Percentiles rank a stretch among this genome's conserved stretches.
Evolutionary conservation across 2,113 vertebrate species (phyloP).

Genomic region (Furnarius figulus): DNA sequence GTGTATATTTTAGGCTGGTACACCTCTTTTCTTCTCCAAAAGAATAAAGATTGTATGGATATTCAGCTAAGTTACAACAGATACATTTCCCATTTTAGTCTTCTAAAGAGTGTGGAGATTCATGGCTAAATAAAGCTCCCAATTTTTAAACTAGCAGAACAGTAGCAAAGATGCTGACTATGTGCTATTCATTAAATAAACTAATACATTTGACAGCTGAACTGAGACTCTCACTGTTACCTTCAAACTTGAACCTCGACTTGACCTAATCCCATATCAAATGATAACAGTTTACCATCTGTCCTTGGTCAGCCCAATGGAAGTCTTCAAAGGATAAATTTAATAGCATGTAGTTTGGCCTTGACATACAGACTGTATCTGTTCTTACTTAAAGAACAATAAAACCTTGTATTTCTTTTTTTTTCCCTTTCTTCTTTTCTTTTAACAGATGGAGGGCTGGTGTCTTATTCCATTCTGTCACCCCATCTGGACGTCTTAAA

Average conservation of each 20-base stretch:
- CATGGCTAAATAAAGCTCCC: conserved; percentile 16
- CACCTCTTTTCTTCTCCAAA: not conserved
- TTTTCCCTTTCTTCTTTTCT: conserved; percentile 34
- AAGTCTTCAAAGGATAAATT: conserved; percentile 78
- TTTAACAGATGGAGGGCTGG: conserved; percentile 83
- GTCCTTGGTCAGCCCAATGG: conserved; percentile 72
- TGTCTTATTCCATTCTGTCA: conserved; percentile 78
- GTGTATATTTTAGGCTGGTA: not conserved
- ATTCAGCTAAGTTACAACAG: not conserved
- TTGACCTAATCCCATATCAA: conserved; percentile 80
- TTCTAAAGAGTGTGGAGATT: not conserved
- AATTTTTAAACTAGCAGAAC: conserved; percentile 33
- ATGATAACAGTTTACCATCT: conserved; percentile 85
- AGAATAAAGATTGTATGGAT: not conserved
- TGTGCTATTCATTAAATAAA: not conserved
- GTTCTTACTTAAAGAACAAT: conserved; percentile 83
- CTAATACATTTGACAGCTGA: conserved; percentile 47
- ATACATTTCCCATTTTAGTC: not conserved
- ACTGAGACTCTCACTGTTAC: conserved; percentile 51
- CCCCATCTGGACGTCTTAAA: conserved; percentile 72
- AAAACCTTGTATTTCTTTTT: conserved; percentile 79
- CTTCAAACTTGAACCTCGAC: conserved; percentile 85
- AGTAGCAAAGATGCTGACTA: conserved; percentile 58
- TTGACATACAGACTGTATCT: conserved; percentile 82
- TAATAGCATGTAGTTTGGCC: conserved; percentile 81